Percentiles rank a stretch among this genome's conserved stretches.
These are phyloP conservation scores for Pelagia noctiluca DNA, from an alignment of 30 jellyfish, hydroid and myxozoan species.

Conservation along the genomic window DNA sequence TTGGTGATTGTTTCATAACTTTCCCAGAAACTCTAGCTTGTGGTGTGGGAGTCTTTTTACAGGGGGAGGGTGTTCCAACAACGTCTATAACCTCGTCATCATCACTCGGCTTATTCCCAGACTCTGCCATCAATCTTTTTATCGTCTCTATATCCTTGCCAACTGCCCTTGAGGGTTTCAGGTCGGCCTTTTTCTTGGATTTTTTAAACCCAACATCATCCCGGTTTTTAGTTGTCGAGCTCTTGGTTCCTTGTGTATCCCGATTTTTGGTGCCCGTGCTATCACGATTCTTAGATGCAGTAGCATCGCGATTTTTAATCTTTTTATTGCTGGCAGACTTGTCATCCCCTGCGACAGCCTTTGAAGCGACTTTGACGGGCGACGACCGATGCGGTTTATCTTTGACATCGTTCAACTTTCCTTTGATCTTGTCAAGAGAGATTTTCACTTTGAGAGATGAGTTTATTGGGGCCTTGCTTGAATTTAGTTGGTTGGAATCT, in stretches of 20 bases:
- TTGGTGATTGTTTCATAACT: conserved; percentile 47
- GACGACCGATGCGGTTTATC: too few species aligned
- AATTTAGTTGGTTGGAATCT: neutral
- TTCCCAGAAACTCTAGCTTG: conserved; percentile 60
- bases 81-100: conserved; percentile 58
- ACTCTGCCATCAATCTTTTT: conserved; percentile 58
- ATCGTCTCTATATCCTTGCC: conserved; percentile 69
- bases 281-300: too few species aligned
- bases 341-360: neutral
- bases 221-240: neutral
- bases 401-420: neutral
- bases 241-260: neutral
- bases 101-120: conserved; percentile 41
- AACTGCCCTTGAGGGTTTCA: conserved; percentile 6
- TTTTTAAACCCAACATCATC: neutral
- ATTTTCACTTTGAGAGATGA: conserved; percentile 36
- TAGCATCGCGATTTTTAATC: neutral
- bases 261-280: too few species aligned
- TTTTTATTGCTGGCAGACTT: neutral
- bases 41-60: neutral
- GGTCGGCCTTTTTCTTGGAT: neutral
- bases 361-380: too few species aligned
- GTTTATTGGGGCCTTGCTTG: conserved; percentile 17
- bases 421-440: conserved; percentile 35
- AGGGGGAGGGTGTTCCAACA: conserved; percentile 64